Evolutionary conservation across 2,888 invertebrate genomes (phyloP), one percentile per base, ranked within the genome.

Genomic region (Oscheius sp.): DNA sequence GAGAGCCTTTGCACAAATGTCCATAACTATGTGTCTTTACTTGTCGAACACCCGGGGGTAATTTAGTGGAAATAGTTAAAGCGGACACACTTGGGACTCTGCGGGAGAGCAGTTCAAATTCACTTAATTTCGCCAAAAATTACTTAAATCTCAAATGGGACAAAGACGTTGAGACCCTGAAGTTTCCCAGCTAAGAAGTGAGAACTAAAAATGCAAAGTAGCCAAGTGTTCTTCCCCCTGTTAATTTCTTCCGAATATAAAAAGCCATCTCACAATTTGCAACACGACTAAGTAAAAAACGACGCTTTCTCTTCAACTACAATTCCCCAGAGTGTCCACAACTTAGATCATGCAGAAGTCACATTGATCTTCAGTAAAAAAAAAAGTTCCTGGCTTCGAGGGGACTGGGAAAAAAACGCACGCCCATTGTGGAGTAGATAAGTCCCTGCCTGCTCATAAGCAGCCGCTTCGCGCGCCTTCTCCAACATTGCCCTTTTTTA

Each of bases 401-500:
- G 26, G 41, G 28, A 44, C 59, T 41, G 41, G 41, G 41, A 59
- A 59, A 54, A 41, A 59, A 59, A 59, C 59, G 44, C 59, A 59
- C 59, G 59, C 62, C 62, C 62, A 47, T 62, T 47, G 62, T 62
- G 62, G 62, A 62, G 62, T 62, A 62, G 62, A 49, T 62, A 62
- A 62, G 62, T 49, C 49, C 62, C 47, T 62, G 47, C 47, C 49
- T 49, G 47, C 47, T 62, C 62, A 62, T 62, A 62, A 47, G 62
- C 59, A 44, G 59, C 44, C 59, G 59, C 59, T 59, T 41, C 54
- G 54, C 54, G 54, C 54, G 54, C 54, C 33, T 33, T 54, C 33
- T 33, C 54, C 33, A 54, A 54, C 32, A 32, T 17, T 54, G 30
- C n/a, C n/a, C n/a, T n/a, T n/a, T n/a, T n/a, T n/a, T n/a, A 22